These are phyloP conservation scores for Erinaceus europaeus DNA, from an alignment of 2,113 vertebrate genomes.

Conservation along the genomic window DNA sequence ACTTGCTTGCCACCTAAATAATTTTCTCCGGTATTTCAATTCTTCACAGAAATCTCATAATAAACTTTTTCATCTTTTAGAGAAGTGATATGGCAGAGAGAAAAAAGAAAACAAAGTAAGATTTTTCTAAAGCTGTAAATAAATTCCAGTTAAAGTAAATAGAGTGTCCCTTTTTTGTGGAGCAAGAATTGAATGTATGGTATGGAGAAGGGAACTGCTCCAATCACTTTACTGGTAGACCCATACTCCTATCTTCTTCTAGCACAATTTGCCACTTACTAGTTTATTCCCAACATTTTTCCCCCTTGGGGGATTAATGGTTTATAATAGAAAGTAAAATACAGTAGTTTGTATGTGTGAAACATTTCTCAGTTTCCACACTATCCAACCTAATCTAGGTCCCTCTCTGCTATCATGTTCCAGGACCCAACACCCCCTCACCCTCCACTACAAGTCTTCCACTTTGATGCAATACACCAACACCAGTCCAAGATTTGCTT, in stretches of 20 bases:
- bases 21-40: not conserved
- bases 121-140: not conserved
- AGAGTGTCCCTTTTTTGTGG: not conserved
- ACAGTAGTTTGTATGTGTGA: too few species aligned
- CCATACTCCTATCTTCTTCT: not conserved
- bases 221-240: not conserved
- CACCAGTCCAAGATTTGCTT: too few species aligned
- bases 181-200: too few species aligned
- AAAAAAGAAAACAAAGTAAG: not conserved
- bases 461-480: too few species aligned
- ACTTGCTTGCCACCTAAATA: not conserved
- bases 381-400: too few species aligned
- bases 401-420: too few species aligned
- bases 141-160: not conserved
- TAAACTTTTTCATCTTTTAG: not conserved
- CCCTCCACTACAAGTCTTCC: too few species aligned
- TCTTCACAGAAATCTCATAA: not conserved
- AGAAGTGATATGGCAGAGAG: not conserved
- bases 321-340: too few species aligned
- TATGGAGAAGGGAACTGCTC: not conserved
- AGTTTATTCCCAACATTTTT: not conserved
- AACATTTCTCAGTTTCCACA: too few species aligned
- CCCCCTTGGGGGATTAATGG: too few species aligned
- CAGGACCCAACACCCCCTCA: too few species aligned
- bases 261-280: not conserved